A percentile compares a stretch with the other conserved stretches of the same genome.
Evolutionary conservation across 2,888 invertebrate genomes (phyloP).

Genomic region (Agrotis puta): DNA sequence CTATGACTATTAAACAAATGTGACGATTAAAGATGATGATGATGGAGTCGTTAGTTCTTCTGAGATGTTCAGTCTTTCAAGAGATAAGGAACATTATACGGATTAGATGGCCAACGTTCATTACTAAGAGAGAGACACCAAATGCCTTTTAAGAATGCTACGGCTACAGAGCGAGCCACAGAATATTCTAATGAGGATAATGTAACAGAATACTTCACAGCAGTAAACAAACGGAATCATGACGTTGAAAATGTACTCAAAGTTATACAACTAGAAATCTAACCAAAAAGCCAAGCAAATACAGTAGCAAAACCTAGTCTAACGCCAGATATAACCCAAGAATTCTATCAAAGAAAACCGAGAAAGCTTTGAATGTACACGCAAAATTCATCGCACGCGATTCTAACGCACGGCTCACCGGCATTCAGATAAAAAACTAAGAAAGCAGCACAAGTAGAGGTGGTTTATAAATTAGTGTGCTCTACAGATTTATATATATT

Average conservation of each 20-base stretch:
- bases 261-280: neutral
- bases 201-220: neutral
- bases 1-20: too few species aligned
- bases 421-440: constrained; percentile 68
- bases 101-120: too few species aligned
- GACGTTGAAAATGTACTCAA: neutral
- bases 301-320: constrained; percentile 34
- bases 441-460: constrained; percentile 64
- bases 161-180: too few species aligned
- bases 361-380: constrained; percentile 67
- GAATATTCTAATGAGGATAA: too few species aligned
- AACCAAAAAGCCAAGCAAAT: constrained; percentile 6
- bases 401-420: constrained; percentile 58
- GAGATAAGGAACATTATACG: neutral
- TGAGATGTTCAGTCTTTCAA: neutral
- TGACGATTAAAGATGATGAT: too few species aligned
- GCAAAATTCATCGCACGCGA: constrained; percentile 67
- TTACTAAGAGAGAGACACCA: too few species aligned
- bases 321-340: constrained; percentile 49
- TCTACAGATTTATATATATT: constrained; percentile 48
- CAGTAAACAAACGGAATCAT: too few species aligned
- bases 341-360: constrained; percentile 65
- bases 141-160: too few species aligned
- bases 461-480: constrained; percentile 63
- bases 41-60: too few species aligned